Conservation (phyloP, 2,113 vertebrate species). For the Arenaria interpres region DNA sequence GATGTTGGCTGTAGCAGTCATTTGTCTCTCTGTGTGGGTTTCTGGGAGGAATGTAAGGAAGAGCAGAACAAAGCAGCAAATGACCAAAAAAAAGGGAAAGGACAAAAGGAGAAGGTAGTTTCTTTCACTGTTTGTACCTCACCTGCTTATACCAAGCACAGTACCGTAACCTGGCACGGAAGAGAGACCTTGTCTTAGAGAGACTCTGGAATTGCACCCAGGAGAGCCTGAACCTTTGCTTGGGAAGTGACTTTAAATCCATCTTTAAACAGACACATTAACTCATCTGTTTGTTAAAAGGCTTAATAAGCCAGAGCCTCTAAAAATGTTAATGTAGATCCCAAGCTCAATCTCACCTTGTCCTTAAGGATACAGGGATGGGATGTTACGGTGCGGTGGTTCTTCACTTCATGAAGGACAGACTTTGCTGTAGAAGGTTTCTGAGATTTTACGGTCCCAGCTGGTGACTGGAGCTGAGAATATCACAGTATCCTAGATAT, state of each 20-base stretch:
- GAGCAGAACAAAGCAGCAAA: background rate
- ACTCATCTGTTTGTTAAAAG: background rate
- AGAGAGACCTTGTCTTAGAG: background rate
- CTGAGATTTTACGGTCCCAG: background rate
- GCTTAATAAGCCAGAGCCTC: background rate
- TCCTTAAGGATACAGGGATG: background rate
- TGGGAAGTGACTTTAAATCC: background rate
- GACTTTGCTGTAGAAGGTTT: background rate
- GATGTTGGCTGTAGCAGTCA: background rate
- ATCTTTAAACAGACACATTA: background rate
- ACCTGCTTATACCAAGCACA: background rate
- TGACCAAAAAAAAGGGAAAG: background rate
- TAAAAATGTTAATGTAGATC: background rate
- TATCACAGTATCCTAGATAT: background rate
- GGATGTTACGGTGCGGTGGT: background rate
- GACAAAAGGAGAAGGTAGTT: background rate
- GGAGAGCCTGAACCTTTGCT: background rate
- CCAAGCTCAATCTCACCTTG: background rate
- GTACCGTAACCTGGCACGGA: background rate
- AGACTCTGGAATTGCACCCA: background rate
- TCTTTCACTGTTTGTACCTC: background rate
- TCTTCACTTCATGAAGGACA: background rate
- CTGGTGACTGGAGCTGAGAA: constrained; percentile 23
- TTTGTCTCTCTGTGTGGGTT: background rate
- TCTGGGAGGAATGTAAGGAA: background rate